Evolutionary conservation across 2,888 invertebrate genomes (phyloP).

Genomic region (Andrena praecox): DNA sequence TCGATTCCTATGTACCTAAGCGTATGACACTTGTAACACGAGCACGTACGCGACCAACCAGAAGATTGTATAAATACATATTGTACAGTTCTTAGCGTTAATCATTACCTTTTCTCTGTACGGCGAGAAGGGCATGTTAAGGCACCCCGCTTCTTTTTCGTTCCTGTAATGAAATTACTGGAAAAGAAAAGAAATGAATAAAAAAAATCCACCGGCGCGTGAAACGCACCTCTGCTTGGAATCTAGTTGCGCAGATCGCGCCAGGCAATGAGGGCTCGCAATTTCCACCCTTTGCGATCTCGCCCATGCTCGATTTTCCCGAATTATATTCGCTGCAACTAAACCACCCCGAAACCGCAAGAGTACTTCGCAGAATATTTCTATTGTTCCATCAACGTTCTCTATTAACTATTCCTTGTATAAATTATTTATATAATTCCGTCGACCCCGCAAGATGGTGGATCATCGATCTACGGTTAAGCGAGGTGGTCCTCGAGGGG

Average conservation of each 20-base stretch:
- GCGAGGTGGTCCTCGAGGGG: too few relatives aligned
- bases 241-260: neutral
- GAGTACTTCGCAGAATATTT: neutral
- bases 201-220: conserved; percentile 15
- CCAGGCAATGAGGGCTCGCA: neutral
- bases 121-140: neutral
- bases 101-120: conserved; percentile 39
- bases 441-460: too few relatives aligned
- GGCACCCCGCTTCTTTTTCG: neutral
- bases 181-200: conserved; percentile 20
- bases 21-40: conserved; percentile 34
- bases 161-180: conserved; percentile 8
- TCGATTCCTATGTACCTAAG: conserved; percentile 40
- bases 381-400: too few relatives aligned
- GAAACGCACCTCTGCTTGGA: conserved; percentile 22
- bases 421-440: too few relatives aligned
- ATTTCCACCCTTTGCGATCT: conserved; percentile 11
- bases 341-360: neutral
- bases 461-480: too few relatives aligned
- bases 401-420: too few relatives aligned
- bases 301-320: neutral
- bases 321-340: neutral
- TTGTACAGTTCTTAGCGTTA: conserved; percentile 49
- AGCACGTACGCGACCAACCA: conserved; percentile 14
- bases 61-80: conserved; percentile 38